Evolutionary conservation across 1,140 invertebrate species (phyloP).

Genomic region (Drosophila paulistorum): DNA sequence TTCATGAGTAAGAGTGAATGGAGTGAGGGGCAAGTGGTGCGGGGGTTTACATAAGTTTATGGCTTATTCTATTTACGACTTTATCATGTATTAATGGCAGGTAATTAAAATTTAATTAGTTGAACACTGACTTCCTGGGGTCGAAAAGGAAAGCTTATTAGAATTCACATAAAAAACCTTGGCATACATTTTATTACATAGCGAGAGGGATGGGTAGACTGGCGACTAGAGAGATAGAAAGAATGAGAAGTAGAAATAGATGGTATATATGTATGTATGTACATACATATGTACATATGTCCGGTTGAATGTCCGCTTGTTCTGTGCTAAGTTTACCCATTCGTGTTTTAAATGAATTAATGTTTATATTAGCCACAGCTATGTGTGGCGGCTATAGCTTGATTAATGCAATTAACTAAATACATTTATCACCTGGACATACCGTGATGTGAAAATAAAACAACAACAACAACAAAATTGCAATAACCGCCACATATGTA

Average conservation of each 20-base stretch:
- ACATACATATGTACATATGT: background rate
- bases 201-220: background rate
- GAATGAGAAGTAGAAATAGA: background rate
- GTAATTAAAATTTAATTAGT: conserved; percentile 52
- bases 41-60: no score
- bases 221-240: background rate
- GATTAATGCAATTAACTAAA: conserved; percentile 34
- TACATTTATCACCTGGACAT: conserved; percentile 41
- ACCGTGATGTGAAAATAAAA: conserved; percentile 44
- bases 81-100: conserved; percentile 32
- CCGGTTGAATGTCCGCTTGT: conserved; percentile 30
- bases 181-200: conserved; percentile 32
- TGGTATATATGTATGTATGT: no score
- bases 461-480: background rate
- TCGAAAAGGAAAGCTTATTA: conserved; percentile 32
- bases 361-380: conserved; percentile 35
- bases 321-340: background rate
- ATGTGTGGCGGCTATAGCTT: background rate
- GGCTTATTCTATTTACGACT: no score
- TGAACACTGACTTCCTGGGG: conserved; percentile 49
- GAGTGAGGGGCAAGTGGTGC: no score
- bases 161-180: conserved; percentile 26
- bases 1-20: conserved; percentile 2
- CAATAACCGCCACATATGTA: conserved; percentile 14
- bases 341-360: conserved; percentile 62